Evolutionary conservation across 1,140 invertebrate genomes (phyloP).

Genomic region (Drosophila ironensis): DNA sequence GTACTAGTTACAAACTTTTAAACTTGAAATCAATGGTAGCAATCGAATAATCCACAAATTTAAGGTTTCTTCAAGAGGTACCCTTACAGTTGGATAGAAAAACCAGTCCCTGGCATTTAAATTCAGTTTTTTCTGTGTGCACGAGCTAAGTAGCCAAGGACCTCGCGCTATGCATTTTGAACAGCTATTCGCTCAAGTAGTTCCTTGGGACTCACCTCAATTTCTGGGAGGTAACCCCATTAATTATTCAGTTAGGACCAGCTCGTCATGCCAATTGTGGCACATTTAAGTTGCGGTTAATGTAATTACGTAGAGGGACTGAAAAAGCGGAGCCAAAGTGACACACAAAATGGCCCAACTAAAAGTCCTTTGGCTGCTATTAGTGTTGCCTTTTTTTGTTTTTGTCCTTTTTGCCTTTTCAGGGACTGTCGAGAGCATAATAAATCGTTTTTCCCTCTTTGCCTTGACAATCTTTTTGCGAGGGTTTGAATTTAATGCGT

Average conservation of each 20-base stretch:
- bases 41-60: no score
- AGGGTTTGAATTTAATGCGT: conserved; percentile 53
- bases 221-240: conserved; percentile 23
- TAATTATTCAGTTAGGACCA: conserved; percentile 68
- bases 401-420: not conserved
- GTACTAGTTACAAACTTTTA: no score
- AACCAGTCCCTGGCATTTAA: not conserved
- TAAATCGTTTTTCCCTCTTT: conserved; percentile 49
- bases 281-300: conserved; percentile 61
- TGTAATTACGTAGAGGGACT: conserved; percentile 58
- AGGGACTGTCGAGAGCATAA: conserved; percentile 42
- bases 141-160: conserved; percentile 13
- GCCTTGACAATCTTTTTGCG: conserved; percentile 29
- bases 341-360: conserved; percentile 38
- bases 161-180: conserved; percentile 59
- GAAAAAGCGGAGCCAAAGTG: conserved; percentile 42
- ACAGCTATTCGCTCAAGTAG: conserved; percentile 59
- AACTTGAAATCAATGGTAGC: no score
- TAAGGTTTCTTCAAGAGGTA: no score
- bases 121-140: not conserved
- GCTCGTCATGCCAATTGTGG: conserved; percentile 59
- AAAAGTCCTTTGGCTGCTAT: conserved; percentile 44
- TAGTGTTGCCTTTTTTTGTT: conserved; percentile 31
- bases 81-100: no score
- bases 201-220: conserved; percentile 31